Base-by-base conservation (phyloP, 2,113 vertebrate species). In the Cisticola juncidis region DNA sequence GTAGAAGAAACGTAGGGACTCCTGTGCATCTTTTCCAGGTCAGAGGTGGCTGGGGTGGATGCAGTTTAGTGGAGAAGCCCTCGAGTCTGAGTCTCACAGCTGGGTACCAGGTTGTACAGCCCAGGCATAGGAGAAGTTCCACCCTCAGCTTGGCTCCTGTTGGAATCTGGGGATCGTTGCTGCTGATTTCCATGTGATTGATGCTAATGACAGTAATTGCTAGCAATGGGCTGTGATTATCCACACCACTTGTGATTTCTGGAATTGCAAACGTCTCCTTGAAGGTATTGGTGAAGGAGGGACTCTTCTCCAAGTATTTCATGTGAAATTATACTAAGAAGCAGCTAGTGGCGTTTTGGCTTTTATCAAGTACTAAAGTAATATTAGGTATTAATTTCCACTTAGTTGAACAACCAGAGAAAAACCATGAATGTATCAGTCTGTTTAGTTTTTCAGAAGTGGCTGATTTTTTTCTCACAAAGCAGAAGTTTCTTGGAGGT, bases 21-120 rank as follows among this genome's bases (percentile, higher is more conserved):
- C 4, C 2, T 3, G 2, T 7, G 2, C 2, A 5, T 17, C 25
- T 81, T 48, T 71, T 3, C 0, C 16, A 18, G 23, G 51, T 17
- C 9, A 40, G 19, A 23, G 25, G 12, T 7, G 31, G 22, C 5
- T 40, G 35, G 19, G 4, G 8, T 61, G n/a, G 11, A 20, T 72
- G 35, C 29, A 58, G 5, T 13, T 44, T 2, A 45, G 24, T 18
- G 61, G 36, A 29, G 38, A 73, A 73, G 12, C 28, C 19, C 24
- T 84, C 0, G 12, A 20, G 9, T 28, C 17, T 64, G 12, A 20
- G 9, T 28, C 17, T 64, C 2, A 1, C 23, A n/a, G 54, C 42
- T 81, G 44, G 33, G 3, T 56, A 2, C 12, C 8, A 19, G 11
- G 3, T 4, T 54, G 12, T 38, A 5, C 4, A 29, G 20, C 4